These are phyloP conservation scores for Hylaeus volcanicus DNA, from an alignment of 1,140 invertebrate genomes.

Conservation along the genomic window DNA sequence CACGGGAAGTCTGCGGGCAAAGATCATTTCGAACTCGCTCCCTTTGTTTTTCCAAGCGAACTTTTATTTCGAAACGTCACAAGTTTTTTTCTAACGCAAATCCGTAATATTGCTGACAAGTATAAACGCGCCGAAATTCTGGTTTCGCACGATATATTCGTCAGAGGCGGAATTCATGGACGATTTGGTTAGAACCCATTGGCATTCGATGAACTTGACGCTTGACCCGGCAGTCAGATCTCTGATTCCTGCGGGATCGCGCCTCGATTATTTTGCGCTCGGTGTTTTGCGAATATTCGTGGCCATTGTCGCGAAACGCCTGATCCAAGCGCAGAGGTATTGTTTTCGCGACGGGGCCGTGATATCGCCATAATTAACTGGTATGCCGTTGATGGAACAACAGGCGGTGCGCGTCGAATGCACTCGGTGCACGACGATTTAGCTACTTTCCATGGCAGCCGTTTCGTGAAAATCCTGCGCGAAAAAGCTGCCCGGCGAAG, in stretches of 20 bases:
- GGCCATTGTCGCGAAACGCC: conserved; percentile 74
- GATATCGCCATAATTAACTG: conserved; percentile 75
- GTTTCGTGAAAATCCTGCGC: neutral
- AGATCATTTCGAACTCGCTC: too few species aligned
- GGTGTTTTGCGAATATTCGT: conserved; percentile 69
- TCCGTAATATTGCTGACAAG: too few species aligned
- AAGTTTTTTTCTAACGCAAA: too few species aligned
- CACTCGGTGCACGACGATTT: conserved; percentile 48
- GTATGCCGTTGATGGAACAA: conserved; percentile 66
- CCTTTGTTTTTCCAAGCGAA: too few species aligned
- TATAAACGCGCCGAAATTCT: too few species aligned
- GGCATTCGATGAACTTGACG: conserved; percentile 41
- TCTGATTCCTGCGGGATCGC: conserved; percentile 60
- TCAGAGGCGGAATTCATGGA: neutral
- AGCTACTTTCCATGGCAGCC: conserved; percentile 21
- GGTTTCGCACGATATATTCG: too few species aligned
- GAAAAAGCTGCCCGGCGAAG: neutral
- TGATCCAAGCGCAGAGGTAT: conserved; percentile 73
- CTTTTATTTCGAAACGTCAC: too few species aligned
- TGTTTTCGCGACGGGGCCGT: conserved; percentile 70
- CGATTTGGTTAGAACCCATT: too few species aligned
- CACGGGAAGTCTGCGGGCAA: too few species aligned
- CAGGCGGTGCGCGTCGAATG: conserved; percentile 11
- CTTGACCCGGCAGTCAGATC: conserved; percentile 23
- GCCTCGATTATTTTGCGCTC: conserved; percentile 73